Conservation (phyloP, 2,888 invertebrate species). For the Rhorus exstirpatorius region DNA sequence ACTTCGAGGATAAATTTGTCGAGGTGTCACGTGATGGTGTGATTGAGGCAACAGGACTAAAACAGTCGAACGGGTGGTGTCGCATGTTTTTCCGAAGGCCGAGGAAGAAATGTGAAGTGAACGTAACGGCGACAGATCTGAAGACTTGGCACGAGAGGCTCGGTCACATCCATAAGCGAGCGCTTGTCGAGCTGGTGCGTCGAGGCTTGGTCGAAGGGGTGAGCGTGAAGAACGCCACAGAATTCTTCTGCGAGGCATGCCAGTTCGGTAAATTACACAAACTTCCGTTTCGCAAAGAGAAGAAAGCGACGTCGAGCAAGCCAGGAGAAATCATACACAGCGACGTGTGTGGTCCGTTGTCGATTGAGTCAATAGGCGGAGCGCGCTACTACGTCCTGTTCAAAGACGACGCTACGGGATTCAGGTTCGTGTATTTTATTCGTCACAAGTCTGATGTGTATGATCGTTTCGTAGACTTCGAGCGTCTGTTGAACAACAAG, state of each 20-base stretch:
- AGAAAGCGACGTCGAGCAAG: not conserved
- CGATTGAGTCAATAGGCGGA: slow-evolving; percentile 35
- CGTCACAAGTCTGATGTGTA: slow-evolving; percentile 53
- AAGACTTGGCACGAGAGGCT: slow-evolving; percentile 75
- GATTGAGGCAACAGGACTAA: slow-evolving; percentile 64
- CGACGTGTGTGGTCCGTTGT: slow-evolving; percentile 55
- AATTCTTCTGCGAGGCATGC: slow-evolving; percentile 70
- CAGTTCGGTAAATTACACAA: slow-evolving; percentile 57
- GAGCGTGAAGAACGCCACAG: slow-evolving; percentile 58
- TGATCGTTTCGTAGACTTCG: slow-evolving; percentile 48
- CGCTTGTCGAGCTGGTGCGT: slow-evolving; percentile 68
- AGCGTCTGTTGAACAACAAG: slow-evolving; percentile 47
- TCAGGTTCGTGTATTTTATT: slow-evolving; percentile 61
- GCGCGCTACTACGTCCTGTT: slow-evolving; percentile 49
- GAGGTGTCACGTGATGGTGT: slow-evolving; percentile 66
- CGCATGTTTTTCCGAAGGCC: slow-evolving; percentile 69
- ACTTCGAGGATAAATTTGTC: slow-evolving; percentile 72
- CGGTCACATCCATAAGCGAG: slow-evolving; percentile 73
- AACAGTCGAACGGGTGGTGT: slow-evolving; percentile 73
- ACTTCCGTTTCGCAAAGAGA: slow-evolving; percentile 47
- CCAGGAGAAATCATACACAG: slow-evolving; percentile 56
- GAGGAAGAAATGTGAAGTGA: slow-evolving; percentile 68
- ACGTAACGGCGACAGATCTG: slow-evolving; percentile 57
- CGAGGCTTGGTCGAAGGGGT: slow-evolving; percentile 67
- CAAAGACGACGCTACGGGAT: slow-evolving; percentile 56